Base-by-base conservation (phyloP, 1,140 invertebrate species). In the Vanessa tameamea region DNA sequence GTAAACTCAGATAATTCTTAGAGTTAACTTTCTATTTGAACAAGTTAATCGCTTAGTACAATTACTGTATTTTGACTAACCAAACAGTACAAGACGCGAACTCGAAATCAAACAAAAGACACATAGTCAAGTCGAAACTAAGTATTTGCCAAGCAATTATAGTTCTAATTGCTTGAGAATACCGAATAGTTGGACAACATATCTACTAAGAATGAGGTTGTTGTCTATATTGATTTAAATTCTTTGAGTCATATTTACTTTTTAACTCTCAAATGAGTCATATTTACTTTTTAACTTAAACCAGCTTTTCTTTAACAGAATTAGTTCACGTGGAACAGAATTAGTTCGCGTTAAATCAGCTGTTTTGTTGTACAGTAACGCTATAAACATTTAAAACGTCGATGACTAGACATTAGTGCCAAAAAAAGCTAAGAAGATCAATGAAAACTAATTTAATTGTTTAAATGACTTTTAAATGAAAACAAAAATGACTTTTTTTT, bases 41-140 rank as follows among this genome's bases (percentile, higher is more conserved):
- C 53, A 68, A 68, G 9, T 37, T 68, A 68, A 68, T 68, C 13
- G 53, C 53, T 57, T 57, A 57, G 53, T 57, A 68, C 53, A 57
- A 69, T 69, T 69, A 57, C 51, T 57, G 37, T 69, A 55, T 69
- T 69, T 69, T 59, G 53, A 57, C 51, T 14, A 59, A 69, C 66
- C 43, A 69, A 69, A 69, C 53, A 55, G 65, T 26, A 31, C 50
- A 65, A 14, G 57, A 37, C 12, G 64, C 48, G 55, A 57, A 7
- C 53, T 47, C 53, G 8, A 69, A 69, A 16, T 69, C 53, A 69
- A 69, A 69, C 66, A 69, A 69, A 57, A 69, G 66, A 57, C 53
- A 47, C 15, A 37, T 15, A 61, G 31, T 69, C 66, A 57, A 69
- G 57, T 59, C 43, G 66, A 31, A 55, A 69, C 16, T 47, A 43